These are phyloP conservation scores for Agapetus fuscipes DNA, from an alignment of 2,888 invertebrate species.

Conservation along the genomic window DNA sequence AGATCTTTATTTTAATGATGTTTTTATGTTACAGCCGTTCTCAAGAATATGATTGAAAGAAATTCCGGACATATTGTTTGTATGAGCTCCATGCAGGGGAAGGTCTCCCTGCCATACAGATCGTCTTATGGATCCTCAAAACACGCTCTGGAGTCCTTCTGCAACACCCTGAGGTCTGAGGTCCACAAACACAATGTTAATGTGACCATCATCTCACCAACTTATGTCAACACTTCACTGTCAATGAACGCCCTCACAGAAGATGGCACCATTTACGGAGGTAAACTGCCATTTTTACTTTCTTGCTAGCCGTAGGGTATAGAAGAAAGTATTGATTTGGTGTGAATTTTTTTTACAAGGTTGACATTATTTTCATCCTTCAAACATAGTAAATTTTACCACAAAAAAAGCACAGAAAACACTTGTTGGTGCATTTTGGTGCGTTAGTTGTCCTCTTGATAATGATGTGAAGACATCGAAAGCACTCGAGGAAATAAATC, in stretches of 20 bases:
- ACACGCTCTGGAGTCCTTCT: slow-evolving; percentile 91
- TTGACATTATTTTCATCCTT: no score
- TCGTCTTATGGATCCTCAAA: slow-evolving; percentile 89
- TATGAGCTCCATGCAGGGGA: slow-evolving; percentile 89
- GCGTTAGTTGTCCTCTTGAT: no score
- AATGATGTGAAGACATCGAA: no score
- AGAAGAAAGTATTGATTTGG: no score
- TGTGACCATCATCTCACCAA: slow-evolving; percentile 84
- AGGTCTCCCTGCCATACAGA: slow-evolving; percentile 80
- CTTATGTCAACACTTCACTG: slow-evolving; percentile 82
- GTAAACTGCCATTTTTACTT: slow-evolving; percentile 35
- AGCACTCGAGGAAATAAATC: no score
- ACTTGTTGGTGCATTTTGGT: no score
- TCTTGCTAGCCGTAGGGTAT: no score
- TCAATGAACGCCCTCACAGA: slow-evolving; percentile 87
- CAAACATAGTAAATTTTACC: no score
- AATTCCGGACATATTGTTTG: slow-evolving; percentile 75
- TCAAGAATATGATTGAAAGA: slow-evolving; percentile 72
- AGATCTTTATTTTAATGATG: no score
- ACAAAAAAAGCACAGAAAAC: no score
- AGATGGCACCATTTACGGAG: slow-evolving; percentile 68
- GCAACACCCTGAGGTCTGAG: slow-evolving; percentile 85
- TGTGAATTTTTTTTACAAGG: no score
- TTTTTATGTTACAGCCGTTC: slow-evolving; percentile 53
- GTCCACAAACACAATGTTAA: slow-evolving; percentile 63